Evolutionary conservation across 2,888 invertebrate genomes (phyloP).

Genomic region (Smittia sp.): DNA sequence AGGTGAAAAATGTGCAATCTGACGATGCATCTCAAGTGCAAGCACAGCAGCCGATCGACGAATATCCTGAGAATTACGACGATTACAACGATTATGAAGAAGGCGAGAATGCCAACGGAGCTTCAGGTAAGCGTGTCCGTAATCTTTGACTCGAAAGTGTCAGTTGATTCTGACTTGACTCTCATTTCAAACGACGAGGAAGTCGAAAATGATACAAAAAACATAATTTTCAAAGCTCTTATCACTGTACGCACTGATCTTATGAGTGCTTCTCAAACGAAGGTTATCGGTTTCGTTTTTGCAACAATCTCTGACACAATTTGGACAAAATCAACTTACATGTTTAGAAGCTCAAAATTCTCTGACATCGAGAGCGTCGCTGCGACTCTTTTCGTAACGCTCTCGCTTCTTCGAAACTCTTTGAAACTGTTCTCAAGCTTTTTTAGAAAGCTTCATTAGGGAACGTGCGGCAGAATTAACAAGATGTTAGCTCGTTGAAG

Average conservation of each 20-base stretch:
- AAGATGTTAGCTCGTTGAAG: too few species aligned
- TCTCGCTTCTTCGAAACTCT: too few species aligned
- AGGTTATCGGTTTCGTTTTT: constrained; percentile 36
- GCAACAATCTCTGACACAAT: constrained; percentile 9
- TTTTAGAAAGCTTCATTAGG: too few species aligned
- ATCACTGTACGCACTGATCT: constrained; percentile 35
- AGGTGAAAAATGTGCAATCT: constrained; percentile 34
- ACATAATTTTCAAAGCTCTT: constrained; percentile 25
- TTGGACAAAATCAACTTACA: too few species aligned
- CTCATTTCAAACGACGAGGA: not conserved
- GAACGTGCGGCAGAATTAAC: too few species aligned
- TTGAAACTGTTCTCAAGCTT: too few species aligned
- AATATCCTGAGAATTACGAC: constrained; percentile 10
- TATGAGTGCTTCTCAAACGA: not conserved
- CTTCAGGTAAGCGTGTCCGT: constrained; percentile 18
- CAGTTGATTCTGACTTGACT: too few species aligned
- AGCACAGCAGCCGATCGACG: constrained; percentile 1
- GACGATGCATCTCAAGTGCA: constrained; percentile 17
- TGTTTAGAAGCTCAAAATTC: too few species aligned
- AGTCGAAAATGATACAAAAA: constrained; percentile 9
- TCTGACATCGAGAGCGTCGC: too few species aligned
- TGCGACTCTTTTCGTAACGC: too few species aligned
- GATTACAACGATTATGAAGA: constrained; percentile 32
- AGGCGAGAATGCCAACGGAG: not conserved
- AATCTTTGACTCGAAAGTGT: not conserved